Base-by-base conservation (phyloP, 2,797 vertebrate species). In the Simalia tracyae region DNA sequence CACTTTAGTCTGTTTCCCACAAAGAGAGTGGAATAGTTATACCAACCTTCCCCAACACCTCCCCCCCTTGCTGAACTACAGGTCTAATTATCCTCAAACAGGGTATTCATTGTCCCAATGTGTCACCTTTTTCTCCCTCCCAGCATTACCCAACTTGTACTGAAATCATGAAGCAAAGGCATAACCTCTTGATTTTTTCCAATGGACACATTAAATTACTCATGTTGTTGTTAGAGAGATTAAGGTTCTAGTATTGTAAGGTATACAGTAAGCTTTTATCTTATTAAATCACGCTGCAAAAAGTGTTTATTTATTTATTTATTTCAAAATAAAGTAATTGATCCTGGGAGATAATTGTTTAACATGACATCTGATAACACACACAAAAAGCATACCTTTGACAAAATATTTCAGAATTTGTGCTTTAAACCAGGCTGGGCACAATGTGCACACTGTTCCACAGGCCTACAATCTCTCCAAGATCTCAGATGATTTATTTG, bases 381-480 rank as follows among this genome's bases (percentile, higher is more conserved):
- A 28, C 1, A 81, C 24, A 46, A 31, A 81, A 81, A 46, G 42
- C 19, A 24, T 81, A 22, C 7, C 9, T 46, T 89, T 86, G 56
- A 68, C 28, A 86, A 63, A 76, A n/a, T 89, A 84, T 89, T 86
- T 88, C 56, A 72, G 60, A 76, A n/a, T 26, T 84, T 94, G 59
- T 60, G 19, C 59, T 60, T 60, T 60, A 22, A 60, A 60, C 59
- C 59, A 22, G 6, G 59, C 59, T 60, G 17, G 59, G 59, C 3
- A 19, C 76, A 46, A 46, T 24, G 36, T 24, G 42, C 9, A 46
- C 42, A 81, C 3, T 11, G 42, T 12, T 24, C 3, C 42, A 4
- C 76, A 4, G 0, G 46, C 9, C 72, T 24, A 81, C 36, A 81
- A 46, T 4, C 42, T 81, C 36, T 46, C 46, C 36, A 81, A 5